Conservation (phyloP, 2,113 vertebrate species). For the Jacana jacana region DNA sequence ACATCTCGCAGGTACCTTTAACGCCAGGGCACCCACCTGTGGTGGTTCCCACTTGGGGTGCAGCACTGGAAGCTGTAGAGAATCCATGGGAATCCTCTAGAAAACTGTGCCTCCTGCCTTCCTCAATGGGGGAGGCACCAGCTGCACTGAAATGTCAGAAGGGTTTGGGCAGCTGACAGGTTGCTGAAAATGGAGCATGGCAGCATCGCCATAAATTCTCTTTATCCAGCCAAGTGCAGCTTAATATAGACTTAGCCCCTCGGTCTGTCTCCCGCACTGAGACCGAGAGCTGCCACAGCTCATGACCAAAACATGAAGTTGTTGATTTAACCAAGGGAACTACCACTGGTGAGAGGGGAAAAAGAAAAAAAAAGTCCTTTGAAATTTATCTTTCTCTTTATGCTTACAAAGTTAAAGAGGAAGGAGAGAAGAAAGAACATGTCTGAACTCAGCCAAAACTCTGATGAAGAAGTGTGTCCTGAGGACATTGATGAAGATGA, state of each 20-base stretch:
- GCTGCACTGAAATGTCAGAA: constrained; percentile 89
- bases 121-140: constrained; percentile 55
- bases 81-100: constrained; percentile 9
- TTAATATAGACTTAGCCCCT: constrained; percentile 86
- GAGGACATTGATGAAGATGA: constrained; percentile 91
- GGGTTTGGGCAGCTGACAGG: constrained; percentile 84
- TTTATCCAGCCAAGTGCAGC: constrained; percentile 76
- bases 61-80: not conserved
- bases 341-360: not conserved
- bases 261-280: constrained; percentile 1
- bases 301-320: constrained; percentile 18
- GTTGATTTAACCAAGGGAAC: not conserved
- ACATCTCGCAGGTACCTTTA: not conserved
- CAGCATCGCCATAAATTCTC: constrained; percentile 83
- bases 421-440: constrained; percentile 30
- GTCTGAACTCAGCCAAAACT: constrained; percentile 71
- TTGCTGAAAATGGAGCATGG: constrained; percentile 76
- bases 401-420: not conserved
- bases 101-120: not conserved
- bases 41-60: rapidly evolving
- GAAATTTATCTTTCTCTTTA: not conserved
- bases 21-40: rapidly evolving
- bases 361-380: not conserved
- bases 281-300: not conserved
- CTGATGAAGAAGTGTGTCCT: constrained; percentile 54